phyloP scores from a whole-genome alignment of 2,113 vertebrate species.

The Ameiurus melas region DNA sequence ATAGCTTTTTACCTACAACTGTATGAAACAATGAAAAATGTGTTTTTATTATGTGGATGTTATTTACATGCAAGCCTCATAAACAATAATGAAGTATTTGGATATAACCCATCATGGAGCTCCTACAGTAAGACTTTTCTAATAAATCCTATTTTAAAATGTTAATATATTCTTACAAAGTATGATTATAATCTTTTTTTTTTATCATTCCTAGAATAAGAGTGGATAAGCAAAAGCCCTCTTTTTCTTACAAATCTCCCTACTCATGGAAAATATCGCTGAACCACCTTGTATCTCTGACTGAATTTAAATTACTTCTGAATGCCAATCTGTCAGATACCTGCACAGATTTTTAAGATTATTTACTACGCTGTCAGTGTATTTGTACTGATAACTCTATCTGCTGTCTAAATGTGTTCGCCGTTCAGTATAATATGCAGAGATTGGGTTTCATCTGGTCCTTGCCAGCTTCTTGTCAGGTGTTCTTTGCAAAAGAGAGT shows the following conservation, averaged over 20 bases:
- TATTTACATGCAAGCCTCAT: background rate
- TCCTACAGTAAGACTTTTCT: background rate
- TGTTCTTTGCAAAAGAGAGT: background rate
- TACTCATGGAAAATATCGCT: conserved; percentile 13
- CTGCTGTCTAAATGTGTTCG: conserved; percentile 5
- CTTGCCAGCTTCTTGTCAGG: background rate
- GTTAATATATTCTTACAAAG: background rate
- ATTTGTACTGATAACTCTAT: conserved; percentile 29
- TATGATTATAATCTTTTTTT: background rate
- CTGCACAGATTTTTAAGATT: conserved; percentile 19
- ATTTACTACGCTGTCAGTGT: conserved; percentile 21
- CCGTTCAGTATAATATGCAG: background rate
- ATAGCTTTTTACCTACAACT: background rate
- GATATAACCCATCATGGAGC: background rate
- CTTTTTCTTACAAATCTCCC: conserved; percentile 8
- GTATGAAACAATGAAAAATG: background rate
- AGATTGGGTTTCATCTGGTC: background rate
- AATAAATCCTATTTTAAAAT: conserved; percentile 4
- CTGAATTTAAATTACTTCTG: conserved; percentile 9
- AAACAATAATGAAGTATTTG: too few relatives aligned
- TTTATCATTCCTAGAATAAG: background rate
- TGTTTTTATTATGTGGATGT: background rate
- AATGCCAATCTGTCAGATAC: conserved; percentile 26
- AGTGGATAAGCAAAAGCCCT: background rate
- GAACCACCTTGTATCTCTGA: conserved; percentile 19